phyloP scores from a whole-genome alignment of 2,113 vertebrate genomes.

The Mohoua ochrocephala region DNA sequence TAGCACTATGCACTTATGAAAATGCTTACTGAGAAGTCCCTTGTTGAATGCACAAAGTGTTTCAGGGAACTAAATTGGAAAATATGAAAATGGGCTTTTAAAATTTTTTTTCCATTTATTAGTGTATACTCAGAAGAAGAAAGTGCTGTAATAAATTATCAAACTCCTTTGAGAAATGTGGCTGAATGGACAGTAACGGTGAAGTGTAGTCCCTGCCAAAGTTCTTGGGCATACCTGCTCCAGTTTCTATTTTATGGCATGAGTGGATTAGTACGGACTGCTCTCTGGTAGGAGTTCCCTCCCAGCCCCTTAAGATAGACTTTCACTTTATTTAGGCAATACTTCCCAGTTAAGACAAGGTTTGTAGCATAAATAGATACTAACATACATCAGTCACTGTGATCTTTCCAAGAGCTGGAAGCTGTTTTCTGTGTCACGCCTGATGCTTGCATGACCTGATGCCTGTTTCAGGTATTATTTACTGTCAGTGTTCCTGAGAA shows the following conservation, averaged over 20 bases:
- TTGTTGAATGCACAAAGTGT: background rate
- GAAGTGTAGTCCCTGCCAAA: background rate
- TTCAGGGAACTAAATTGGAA: background rate
- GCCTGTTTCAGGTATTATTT: background rate
- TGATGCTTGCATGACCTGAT: background rate
- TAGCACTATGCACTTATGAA: background rate
- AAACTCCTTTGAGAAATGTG: background rate
- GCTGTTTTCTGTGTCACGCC: rapidly evolving
- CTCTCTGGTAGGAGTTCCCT: background rate
- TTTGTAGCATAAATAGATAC: background rate
- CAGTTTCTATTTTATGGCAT: background rate
- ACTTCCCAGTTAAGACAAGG: background rate
- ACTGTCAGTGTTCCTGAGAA: background rate
- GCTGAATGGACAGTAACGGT: background rate
- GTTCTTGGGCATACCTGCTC: background rate
- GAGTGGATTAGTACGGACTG: background rate
- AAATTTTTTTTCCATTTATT: background rate
- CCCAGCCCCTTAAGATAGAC: background rate
- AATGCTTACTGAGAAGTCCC: background rate
- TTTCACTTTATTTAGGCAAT: background rate
- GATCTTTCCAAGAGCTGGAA: background rate
- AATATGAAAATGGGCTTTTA: background rate
- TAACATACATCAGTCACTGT: background rate
- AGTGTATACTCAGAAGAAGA: background rate
- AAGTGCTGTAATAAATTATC: background rate